A percentile compares a stretch with the other conserved stretches of the same genome.
Evolutionary conservation across 2,888 invertebrate genomes (phyloP).

Genomic region (Stenichneumon culpator): DNA sequence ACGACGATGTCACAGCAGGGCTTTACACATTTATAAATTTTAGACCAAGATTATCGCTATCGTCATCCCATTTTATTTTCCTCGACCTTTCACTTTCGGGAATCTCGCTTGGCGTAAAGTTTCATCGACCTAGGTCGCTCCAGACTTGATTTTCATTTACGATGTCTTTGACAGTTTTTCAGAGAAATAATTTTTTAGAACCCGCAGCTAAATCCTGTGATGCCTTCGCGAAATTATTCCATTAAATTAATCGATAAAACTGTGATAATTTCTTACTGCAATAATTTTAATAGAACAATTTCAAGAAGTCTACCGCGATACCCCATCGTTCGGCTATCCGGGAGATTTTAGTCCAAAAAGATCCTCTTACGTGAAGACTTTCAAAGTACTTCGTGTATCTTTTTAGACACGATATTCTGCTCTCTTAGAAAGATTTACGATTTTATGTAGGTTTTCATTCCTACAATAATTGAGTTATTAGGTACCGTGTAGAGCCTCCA

Average conservation of each 20-base stretch:
- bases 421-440: neutral
- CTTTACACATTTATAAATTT: slow-evolving; percentile 8
- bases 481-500: neutral
- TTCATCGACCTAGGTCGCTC: too few species aligned
- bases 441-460: neutral
- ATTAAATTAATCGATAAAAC: neutral
- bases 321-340: neutral
- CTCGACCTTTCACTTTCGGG: neutral
- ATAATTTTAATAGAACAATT: neutral
- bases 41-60: neutral
- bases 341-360: neutral
- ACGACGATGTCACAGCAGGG: neutral
- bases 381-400: neutral
- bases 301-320: neutral
- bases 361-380: neutral
- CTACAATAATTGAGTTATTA: neutral
- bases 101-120: neutral
- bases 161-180: neutral
- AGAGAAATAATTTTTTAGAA: neutral
- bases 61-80: neutral
- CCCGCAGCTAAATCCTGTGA: too few species aligned
- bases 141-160: too few species aligned
- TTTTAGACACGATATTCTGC: neutral
- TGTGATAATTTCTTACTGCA: neutral
- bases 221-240: neutral